A percentile compares a stretch with the other conserved stretches of the same genome.
Evolutionary conservation across 2,797 vertebrate genomes (phyloP).

Genomic region (Petrocephalus sullivani): DNA sequence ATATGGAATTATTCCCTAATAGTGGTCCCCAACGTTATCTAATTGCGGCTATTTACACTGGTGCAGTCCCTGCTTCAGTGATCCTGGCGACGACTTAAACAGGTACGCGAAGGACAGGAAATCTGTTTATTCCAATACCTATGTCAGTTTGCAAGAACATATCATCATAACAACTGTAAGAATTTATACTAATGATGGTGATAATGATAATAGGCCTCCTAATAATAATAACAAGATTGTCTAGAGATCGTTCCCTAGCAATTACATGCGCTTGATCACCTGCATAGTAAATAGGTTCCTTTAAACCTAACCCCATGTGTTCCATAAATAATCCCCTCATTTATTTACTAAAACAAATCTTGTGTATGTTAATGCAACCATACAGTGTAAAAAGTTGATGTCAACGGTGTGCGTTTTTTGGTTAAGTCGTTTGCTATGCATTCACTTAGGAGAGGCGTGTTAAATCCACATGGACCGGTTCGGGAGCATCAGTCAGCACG

Average conservation of each 20-base stretch:
- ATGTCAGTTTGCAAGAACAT: background rate
- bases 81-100: background rate
- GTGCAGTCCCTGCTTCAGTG: background rate
- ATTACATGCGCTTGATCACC: background rate
- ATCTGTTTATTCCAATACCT: background rate
- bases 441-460: background rate
- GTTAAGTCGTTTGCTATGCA: background rate
- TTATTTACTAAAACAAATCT: background rate
- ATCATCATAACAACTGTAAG: background rate
- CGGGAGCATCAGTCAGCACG: background rate
- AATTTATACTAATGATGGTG: background rate
- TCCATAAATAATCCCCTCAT: background rate
- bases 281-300: background rate
- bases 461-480: background rate
- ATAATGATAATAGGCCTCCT: background rate
- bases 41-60: background rate
- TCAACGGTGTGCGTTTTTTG: background rate
- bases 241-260: background rate
- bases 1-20: background rate
- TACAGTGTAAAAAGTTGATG: background rate
- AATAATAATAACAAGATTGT: background rate
- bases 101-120: background rate
- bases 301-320: background rate
- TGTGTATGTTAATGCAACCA: background rate
- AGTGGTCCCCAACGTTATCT: background rate